These are phyloP conservation scores for Campoletis raptor DNA, from an alignment of 2,888 invertebrate genomes.

Conservation along the genomic window DNA sequence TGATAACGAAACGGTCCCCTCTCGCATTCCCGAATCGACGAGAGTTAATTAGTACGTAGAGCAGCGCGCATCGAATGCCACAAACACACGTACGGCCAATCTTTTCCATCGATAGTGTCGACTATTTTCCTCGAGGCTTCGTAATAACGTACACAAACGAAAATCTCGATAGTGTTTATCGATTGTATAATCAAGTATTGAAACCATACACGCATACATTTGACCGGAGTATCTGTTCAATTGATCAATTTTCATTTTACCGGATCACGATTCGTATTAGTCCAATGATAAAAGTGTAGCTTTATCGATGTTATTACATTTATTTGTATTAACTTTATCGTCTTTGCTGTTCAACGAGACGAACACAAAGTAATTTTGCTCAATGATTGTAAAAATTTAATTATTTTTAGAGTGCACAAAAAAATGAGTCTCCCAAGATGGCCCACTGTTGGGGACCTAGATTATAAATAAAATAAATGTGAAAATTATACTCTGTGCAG, in stretches of 20 bases:
- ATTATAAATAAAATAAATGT: not conserved
- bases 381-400: not conserved
- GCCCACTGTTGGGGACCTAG: not conserved
- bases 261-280: constrained; percentile 17
- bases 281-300: not conserved
- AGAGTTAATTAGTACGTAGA: constrained; percentile 74
- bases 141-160: constrained; percentile 59
- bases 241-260: constrained; percentile 18
- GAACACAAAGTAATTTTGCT: not conserved
- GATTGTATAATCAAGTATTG: constrained; percentile 18
- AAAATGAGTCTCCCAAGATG: not conserved
- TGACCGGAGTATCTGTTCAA: constrained; percentile 14
- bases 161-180: constrained; percentile 33
- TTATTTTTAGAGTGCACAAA: not conserved
- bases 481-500: not conserved
- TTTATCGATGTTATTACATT: constrained; percentile 8
- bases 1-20: constrained; percentile 58
- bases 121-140: constrained; percentile 73
- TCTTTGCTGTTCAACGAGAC: not conserved
- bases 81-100: constrained; percentile 70
- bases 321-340: not conserved
- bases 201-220: not conserved
- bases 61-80: constrained; percentile 32
- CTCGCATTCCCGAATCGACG: constrained; percentile 71
- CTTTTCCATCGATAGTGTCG: constrained; percentile 69